These are phyloP conservation scores for Ophion obscuratus DNA, from an alignment of 2,888 invertebrate genomes.

Conservation along the genomic window DNA sequence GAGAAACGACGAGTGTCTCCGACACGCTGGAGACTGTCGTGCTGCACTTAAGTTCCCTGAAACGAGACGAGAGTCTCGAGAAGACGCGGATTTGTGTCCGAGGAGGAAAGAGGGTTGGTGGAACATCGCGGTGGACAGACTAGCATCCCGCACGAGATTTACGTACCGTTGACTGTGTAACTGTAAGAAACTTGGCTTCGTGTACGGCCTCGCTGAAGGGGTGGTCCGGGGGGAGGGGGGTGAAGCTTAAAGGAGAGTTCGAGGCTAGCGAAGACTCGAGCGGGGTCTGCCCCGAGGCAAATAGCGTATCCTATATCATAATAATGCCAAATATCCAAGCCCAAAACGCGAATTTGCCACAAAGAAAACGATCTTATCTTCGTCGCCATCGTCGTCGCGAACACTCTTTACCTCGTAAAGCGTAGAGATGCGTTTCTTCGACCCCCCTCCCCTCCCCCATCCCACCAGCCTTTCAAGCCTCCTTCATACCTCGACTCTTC, in stretches of 20 bases:
- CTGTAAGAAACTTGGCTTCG: conserved; percentile 75
- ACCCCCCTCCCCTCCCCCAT: background rate
- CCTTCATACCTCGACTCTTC: too few relatives aligned
- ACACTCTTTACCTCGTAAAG: conserved; percentile 53
- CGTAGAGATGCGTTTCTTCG: conserved; percentile 38
- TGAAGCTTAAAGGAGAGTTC: conserved; percentile 53
- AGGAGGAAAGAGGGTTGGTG: conserved; percentile 7
- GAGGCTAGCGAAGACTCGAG: conserved; percentile 51
- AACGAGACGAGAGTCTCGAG: conserved; percentile 61
- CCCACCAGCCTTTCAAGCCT: too few relatives aligned
- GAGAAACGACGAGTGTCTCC: too few relatives aligned
- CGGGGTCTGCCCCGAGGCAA: conserved; percentile 59
- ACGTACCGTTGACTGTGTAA: conserved; percentile 71
- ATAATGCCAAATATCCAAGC: conserved; percentile 73
- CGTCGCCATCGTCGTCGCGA: conserved; percentile 60
- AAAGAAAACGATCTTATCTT: conserved; percentile 69
- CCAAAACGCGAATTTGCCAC: conserved; percentile 70
- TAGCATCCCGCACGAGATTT: conserved; percentile 65
- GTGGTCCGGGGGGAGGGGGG: conserved; percentile 26
- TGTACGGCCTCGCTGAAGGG: conserved; percentile 54
- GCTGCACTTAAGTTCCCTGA: conserved; percentile 64
- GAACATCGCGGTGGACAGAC: conserved; percentile 60
- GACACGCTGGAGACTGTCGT: conserved; percentile 21
- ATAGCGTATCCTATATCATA: conserved; percentile 74
- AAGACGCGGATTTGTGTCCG: conserved; percentile 24